A percentile compares a stretch with the other conserved stretches of the same genome.
These are phyloP conservation scores for Yponomeuta plumbellus DNA, from an alignment of 2,888 invertebrate genomes.

Conservation along the genomic window DNA sequence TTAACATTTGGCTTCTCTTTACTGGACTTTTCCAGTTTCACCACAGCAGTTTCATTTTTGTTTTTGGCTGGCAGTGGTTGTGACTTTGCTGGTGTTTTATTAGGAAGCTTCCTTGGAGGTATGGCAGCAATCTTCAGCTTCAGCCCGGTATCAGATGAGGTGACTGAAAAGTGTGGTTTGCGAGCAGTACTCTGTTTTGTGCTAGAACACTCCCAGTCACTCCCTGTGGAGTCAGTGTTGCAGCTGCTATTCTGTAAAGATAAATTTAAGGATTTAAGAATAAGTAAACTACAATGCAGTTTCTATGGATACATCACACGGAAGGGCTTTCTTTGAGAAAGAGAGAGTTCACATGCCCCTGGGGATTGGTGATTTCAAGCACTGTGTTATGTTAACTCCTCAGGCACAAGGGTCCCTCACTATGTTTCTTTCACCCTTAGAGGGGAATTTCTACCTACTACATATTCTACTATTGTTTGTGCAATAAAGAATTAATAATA, in stretches of 20 bases:
- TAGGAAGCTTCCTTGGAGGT: conserved; percentile 59
- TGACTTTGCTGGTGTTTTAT: conserved; percentile 51
- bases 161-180: conserved; percentile 78
- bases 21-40: conserved; percentile 35
- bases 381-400: too few relatives aligned
- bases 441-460: too few relatives aligned
- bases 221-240: conserved; percentile 54
- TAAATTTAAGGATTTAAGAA: too few relatives aligned
- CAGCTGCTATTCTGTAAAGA: conserved; percentile 60
- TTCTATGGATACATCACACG: too few relatives aligned
- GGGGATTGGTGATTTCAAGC: too few relatives aligned
- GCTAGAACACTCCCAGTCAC: conserved; percentile 64
- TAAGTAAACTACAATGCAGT: too few relatives aligned
- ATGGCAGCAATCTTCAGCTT: conserved; percentile 79
- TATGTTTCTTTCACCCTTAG: too few relatives aligned
- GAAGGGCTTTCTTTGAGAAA: too few relatives aligned
- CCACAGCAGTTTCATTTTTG: conserved; percentile 40
- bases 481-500: too few relatives aligned
- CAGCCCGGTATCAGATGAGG: conserved; percentile 77
- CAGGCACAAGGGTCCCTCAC: too few relatives aligned
- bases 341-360: too few relatives aligned
- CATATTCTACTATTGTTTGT: too few relatives aligned
- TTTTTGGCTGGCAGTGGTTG: conserved; percentile 47
- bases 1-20: conserved; percentile 32
- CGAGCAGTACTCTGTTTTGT: conserved; percentile 47